phyloP scores from a whole-genome alignment of 2,797 vertebrate genomes.

The Tapirus indicus region DNA sequence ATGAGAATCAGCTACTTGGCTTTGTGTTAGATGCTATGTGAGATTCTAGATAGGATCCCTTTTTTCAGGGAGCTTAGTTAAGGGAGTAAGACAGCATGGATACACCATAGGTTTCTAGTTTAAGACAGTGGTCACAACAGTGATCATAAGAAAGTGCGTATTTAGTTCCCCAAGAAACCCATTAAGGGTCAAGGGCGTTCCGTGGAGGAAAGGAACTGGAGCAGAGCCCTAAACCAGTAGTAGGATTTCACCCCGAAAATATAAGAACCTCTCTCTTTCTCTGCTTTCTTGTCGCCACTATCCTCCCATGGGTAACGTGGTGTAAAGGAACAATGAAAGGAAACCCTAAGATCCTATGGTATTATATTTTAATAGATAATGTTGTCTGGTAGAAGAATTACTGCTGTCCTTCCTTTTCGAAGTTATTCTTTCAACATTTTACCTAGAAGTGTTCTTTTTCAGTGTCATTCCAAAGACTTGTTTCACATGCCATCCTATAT shows the following conservation, averaged over 20 bases:
- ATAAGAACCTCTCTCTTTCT: neutral
- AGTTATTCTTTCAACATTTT: conserved; percentile 44
- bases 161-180: neutral
- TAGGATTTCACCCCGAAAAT: neutral
- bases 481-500: neutral
- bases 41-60: neutral
- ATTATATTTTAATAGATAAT: neutral
- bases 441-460: neutral
- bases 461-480: neutral
- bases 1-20: neutral
- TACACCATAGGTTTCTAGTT: neutral
- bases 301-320: too few species aligned
- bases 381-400: neutral
- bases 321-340: neutral
- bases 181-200: neutral
- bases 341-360: neutral
- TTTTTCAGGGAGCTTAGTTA: neutral
- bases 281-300: neutral
- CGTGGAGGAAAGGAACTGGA: neutral
- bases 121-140: neutral
- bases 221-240: neutral
- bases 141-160: neutral
- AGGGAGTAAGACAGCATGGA: neutral
- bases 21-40: neutral
- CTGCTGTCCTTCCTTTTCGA: neutral